Evolutionary conservation across 2,797 vertebrate species (phyloP).

Genomic region (Rhinoraja longicauda): DNA sequence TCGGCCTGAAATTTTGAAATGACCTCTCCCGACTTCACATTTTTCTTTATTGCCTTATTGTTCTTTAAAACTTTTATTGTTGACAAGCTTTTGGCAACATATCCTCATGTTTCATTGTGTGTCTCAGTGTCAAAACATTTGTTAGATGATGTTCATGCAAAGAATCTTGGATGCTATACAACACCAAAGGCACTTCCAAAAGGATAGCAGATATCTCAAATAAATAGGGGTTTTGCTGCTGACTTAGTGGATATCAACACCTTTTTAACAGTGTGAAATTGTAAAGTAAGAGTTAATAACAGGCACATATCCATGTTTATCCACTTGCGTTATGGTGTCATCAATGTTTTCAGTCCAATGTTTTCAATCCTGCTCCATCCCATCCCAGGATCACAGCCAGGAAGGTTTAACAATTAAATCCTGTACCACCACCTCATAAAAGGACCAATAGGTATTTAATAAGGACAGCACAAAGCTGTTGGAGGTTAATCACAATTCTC

Average conservation of each 20-base stretch:
- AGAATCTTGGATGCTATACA: not conserved
- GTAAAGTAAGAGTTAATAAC: not conserved
- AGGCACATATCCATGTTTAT: not conserved
- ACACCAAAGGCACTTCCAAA: not conserved
- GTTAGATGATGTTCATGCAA: not conserved
- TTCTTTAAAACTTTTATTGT: not conserved
- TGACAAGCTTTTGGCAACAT: not conserved
- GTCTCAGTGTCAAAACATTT: not conserved
- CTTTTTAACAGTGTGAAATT: not conserved
- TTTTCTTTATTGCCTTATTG: not conserved
- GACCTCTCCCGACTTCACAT: not conserved
- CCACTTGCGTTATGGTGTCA: not conserved
- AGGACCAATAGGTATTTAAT: not conserved
- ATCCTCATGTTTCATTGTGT: not conserved
- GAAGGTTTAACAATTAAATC: not conserved
- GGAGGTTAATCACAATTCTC: slow-evolving; percentile 1
- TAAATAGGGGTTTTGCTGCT: not conserved
- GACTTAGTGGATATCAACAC: not conserved
- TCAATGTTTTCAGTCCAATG: not conserved
- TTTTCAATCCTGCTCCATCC: not conserved
- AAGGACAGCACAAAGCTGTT: not conserved
- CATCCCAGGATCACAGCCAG: not conserved
- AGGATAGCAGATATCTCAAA: too few species aligned
- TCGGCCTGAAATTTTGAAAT: not conserved
- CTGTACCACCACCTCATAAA: not conserved